Evolutionary conservation across 2,797 vertebrate species (phyloP), one percentile per base, ranked within the genome.

Genomic region (Eospalax fontanierii): DNA sequence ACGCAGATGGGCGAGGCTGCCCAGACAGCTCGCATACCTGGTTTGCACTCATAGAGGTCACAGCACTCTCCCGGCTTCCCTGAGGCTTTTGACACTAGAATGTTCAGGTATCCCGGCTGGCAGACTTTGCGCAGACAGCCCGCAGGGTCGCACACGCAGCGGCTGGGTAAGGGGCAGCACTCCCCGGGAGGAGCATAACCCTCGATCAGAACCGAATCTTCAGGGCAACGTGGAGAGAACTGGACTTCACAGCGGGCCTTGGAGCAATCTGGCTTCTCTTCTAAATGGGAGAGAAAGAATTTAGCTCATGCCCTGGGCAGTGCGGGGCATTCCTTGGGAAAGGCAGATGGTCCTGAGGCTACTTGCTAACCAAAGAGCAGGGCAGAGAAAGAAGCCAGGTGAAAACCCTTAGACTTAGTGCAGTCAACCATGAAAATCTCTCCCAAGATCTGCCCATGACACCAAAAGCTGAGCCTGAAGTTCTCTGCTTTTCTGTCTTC

Each of bases 1-100:
- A 59, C 8, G 70, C 74, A 50, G 35, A 87, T 91, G 76, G 54
- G 33, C 7, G 6, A 15, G 81, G 91, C 76, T 90, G 87, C 91
- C 10, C 89, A 75, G 91, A 59, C 80, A 12, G 85, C 92, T 70
- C 18, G 6, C 95, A 10, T 98, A 99, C 99, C 99, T 98, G 99
- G 99, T 98, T 99, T 99, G 98, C 99, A 99, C 98, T 99, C 99
- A 97, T 99, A 99, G 92, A 99, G 99, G 98, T 99, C 99, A 96
- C 99, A 99, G 97, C 99, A 99, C 97, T 99, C 99, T 57, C 99
- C 99, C 4, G 99, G 99, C 92, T 99, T 99, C 97, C 99, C 99
- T 43, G 99, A 99, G 95, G 99, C 99, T 97, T 99, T 99, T 71
- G 99, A 99, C 96, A 99, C 99, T 87, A 99, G 97, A 95, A 99